These are phyloP conservation scores for Platygyra sinensis DNA, from an alignment of 64 coral and sea anemone species.

Conservation along the genomic window DNA sequence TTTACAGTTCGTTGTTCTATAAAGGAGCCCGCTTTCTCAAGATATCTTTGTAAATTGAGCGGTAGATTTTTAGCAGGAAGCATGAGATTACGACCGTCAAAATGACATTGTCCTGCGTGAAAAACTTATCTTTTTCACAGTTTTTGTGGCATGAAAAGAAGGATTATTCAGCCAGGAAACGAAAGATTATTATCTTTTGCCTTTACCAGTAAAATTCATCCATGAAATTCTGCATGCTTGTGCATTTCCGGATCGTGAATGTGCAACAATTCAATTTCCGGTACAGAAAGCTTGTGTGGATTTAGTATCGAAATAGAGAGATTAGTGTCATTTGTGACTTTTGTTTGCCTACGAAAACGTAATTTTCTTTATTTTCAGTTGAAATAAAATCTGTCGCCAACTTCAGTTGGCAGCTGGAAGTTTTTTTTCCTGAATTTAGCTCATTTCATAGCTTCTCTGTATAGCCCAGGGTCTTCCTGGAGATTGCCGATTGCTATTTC, in stretches of 20 bases:
- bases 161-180: too few relatives aligned
- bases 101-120: background rate
- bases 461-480: too few relatives aligned
- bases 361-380: constrained; percentile 11
- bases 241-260: background rate
- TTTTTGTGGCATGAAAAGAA: background rate
- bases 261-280: background rate
- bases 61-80: too few relatives aligned
- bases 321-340: background rate
- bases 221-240: background rate
- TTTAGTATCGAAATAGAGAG: background rate
- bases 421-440: background rate
- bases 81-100: too few relatives aligned
- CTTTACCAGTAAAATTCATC: background rate
- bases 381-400: background rate
- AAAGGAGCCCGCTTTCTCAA: background rate
- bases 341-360: background rate
- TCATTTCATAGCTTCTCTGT: too few relatives aligned
- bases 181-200: background rate
- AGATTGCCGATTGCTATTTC: background rate
- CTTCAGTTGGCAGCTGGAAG: background rate
- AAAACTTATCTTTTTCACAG: background rate
- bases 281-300: background rate
- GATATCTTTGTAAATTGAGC: background rate
- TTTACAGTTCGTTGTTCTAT: background rate